A percentile compares a stretch with the other conserved stretches of the same genome.
Conservation (phyloP, 1,140 invertebrate species). For the Drosophila yakuba region DNA sequence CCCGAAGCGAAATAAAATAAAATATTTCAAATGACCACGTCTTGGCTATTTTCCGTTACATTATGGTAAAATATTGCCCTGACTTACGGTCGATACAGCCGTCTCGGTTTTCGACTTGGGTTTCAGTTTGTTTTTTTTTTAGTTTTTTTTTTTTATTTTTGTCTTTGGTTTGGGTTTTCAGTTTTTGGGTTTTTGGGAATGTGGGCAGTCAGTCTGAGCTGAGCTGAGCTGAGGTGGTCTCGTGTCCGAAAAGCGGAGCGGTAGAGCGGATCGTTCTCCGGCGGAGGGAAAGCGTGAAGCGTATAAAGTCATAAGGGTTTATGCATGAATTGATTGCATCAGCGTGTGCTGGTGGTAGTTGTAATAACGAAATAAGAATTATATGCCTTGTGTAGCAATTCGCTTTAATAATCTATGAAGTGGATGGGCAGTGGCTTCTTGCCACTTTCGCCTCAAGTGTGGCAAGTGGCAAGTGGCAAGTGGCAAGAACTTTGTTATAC, state of each 20-base stretch:
- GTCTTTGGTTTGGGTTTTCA: neutral
- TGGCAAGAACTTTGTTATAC: neutral
- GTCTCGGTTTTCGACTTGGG: conserved; percentile 16
- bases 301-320: conserved; percentile 82
- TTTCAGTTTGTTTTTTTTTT: conserved; percentile 5
- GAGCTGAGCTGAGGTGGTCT: conserved; percentile 22
- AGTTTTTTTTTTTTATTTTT: neutral
- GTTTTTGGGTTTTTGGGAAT: conserved; percentile 1
- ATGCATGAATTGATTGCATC: conserved; percentile 80
- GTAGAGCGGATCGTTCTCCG: conserved; percentile 36
- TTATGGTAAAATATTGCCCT: conserved; percentile 78
- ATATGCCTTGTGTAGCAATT: conserved; percentile 72
- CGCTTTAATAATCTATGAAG: conserved; percentile 79
- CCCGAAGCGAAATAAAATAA: conserved; percentile 75
- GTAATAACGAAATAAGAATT: conserved; percentile 76
- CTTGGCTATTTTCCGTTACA: conserved; percentile 82
- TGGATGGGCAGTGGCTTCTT: conserved; percentile 20
- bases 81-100: conserved; percentile 51
- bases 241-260: conserved; percentile 34
- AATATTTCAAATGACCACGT: conserved; percentile 82
- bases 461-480: neutral
- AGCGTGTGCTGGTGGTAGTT: conserved; percentile 1
- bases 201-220: conserved; percentile 2
- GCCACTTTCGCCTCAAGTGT: conserved; percentile 7
- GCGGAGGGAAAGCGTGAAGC: conserved; percentile 75